These are phyloP conservation scores for Leiothrix lutea DNA, from an alignment of 2,113 vertebrate species.

Conservation along the genomic window DNA sequence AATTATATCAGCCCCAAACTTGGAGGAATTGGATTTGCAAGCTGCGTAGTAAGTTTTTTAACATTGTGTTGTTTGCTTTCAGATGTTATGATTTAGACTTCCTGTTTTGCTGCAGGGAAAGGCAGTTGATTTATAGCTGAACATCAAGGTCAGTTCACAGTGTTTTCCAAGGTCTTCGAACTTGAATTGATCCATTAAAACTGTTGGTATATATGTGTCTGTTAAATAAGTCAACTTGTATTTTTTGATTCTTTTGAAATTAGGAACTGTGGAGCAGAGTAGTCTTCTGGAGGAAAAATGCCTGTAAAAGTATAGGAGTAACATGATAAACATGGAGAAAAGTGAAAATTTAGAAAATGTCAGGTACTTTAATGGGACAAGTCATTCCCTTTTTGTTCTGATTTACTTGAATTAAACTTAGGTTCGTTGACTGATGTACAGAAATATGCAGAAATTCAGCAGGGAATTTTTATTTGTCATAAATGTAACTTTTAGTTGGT, in stretches of 20 bases:
- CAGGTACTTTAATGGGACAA: not conserved
- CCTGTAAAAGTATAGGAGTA: not conserved
- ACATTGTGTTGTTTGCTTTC: not conserved
- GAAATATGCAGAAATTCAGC: not conserved
- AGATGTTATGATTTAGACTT: not conserved
- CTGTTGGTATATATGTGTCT: not conserved
- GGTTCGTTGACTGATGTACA: not conserved
- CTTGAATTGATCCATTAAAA: not conserved
- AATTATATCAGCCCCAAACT: conserved; percentile 96
- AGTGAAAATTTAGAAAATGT: not conserved
- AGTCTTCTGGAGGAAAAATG: not conserved
- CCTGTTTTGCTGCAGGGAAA: not conserved
- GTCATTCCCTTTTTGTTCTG: not conserved
- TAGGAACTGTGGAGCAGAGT: not conserved
- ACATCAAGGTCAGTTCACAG: not conserved
- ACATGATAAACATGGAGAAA: not conserved
- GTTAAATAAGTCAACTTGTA: not conserved
- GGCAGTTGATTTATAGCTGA: not conserved
- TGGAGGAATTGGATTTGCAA: conserved; percentile 95
- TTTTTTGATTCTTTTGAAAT: not conserved
- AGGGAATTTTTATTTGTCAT: not conserved
- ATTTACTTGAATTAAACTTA: not conserved
- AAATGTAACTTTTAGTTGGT: not conserved
- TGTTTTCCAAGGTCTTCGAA: not conserved
- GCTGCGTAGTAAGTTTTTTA: conserved; percentile 87